Conservation (phyloP, 2,113 vertebrate species). For the Colaptes auratus region DNA sequence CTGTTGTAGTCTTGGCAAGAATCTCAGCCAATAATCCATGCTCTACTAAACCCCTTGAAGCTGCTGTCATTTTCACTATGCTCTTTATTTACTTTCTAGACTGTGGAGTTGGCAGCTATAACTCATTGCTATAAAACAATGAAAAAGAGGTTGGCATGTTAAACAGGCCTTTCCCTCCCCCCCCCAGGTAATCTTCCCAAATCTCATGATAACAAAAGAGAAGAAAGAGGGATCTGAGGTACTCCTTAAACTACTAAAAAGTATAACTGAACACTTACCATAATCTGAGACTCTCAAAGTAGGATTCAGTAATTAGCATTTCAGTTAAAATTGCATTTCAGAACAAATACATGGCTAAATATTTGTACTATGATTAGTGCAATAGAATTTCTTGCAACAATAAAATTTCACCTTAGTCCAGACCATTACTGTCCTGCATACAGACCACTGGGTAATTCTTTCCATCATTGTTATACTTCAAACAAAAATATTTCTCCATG, state of each 20-base stretch:
- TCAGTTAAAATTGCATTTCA: not conserved
- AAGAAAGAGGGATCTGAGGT: not conserved
- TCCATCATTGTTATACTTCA: not conserved
- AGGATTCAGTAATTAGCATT: not conserved
- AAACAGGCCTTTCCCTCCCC: not conserved
- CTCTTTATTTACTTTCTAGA: not conserved
- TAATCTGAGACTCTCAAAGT: not conserved
- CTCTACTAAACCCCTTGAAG: not conserved
- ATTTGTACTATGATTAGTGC: not conserved
- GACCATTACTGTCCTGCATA: not conserved
- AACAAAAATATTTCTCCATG: not conserved
- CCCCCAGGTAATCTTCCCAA: not conserved
- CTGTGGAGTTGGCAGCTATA: not conserved
- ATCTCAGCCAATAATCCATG: not conserved
- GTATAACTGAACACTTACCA: not conserved
- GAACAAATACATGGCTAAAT: not conserved
- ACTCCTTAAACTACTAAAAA: not conserved
- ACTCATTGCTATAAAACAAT: not conserved
- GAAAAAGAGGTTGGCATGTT: not conserved
- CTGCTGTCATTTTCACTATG: not conserved
- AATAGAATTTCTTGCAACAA: not conserved
- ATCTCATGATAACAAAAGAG: not conserved
- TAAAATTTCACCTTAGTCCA: not conserved
- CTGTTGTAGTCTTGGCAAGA: not conserved
- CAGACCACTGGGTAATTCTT: not conserved